Evolutionary conservation across 2,113 vertebrate species (phyloP), one percentile per base, ranked within the genome.

Genomic region (Hipposideros armiger): DNA sequence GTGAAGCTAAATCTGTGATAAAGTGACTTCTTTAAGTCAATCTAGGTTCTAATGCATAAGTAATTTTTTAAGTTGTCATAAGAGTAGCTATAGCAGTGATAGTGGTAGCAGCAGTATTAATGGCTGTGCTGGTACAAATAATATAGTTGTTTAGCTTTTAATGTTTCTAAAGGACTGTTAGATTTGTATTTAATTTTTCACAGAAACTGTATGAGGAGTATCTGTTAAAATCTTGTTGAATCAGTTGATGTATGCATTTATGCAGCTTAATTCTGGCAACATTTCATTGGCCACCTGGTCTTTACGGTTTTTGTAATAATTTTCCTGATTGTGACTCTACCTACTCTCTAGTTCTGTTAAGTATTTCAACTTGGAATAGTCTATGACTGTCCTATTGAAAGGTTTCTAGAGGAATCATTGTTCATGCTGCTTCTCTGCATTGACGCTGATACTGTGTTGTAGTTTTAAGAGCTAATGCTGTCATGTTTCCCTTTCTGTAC

Each of bases 121-220:
- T 7, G 26, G 4, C 24, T 22, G 1, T 67, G 42, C 32, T 78
- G 56, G 40, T 50, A 47, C 9, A 87, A 86, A 70, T 70, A 76
- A 70, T 50, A 85, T 20, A 60, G 14, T 22, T 42, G 52, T 58
- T 95, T 92, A 69, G 17, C 62, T 87, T 84, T 77, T 84, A 8
- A 64, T 87, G 10, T 62, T 84, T 96, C 26, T 54, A 47, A 95
- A 74, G 2, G 19, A 11, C 0, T 80, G 72, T 91, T 56, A 78
- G 56, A 88, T 85, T 80, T 64, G 4, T 47, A 56, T 80, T 52
- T 73, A 74, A 60, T 83, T 87, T 87, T 92, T 77, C 13, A 78
- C 28, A 80, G 24, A 32, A 83, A 69, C 15, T 22, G 52, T 77
- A 28, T 47, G 20, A 60, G 24, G 50, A 14, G 13, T 24, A 47